Percentiles rank a stretch among this genome's conserved stretches.
Evolutionary conservation across 2,888 invertebrate species (phyloP).

Genomic region (Thelaira solivaga): DNA sequence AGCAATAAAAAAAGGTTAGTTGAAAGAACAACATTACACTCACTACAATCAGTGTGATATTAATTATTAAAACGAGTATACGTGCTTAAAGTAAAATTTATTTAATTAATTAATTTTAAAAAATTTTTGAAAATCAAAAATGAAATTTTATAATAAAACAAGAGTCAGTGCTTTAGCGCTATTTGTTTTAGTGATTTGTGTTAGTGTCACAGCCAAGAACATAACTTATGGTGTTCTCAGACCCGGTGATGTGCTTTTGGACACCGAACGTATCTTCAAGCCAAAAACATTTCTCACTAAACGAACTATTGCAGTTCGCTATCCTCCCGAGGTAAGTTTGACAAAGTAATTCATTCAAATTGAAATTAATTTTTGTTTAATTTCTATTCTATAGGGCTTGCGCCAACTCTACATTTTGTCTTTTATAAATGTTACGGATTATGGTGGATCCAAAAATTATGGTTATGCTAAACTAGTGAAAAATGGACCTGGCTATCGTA

Average conservation of each 20-base stretch:
- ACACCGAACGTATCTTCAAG: slow-evolving; percentile 48
- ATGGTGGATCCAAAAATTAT: slow-evolving; percentile 67
- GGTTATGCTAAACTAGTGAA: slow-evolving; percentile 73
- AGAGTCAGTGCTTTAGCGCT: slow-evolving; percentile 36
- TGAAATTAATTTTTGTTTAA: neutral
- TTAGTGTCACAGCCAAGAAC: slow-evolving; percentile 58
- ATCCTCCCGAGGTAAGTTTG: slow-evolving; percentile 65
- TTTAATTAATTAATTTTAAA: neutral
- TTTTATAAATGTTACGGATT: slow-evolving; percentile 63
- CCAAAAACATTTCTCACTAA: slow-evolving; percentile 50
- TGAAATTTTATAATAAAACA: slow-evolving; percentile 40
- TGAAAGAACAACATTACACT: no score
- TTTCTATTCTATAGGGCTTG: slow-evolving; percentile 44
- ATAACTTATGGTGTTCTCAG: slow-evolving; percentile 63
- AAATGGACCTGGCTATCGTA: slow-evolving; percentile 77
- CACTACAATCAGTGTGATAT: no score
- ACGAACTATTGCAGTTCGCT: slow-evolving; percentile 54
- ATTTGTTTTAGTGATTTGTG: slow-evolving; percentile 38
- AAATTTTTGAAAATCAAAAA: neutral
- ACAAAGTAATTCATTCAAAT: neutral
- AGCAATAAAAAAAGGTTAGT: no score
- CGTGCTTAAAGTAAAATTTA: neutral
- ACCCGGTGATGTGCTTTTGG: slow-evolving; percentile 61
- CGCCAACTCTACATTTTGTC: slow-evolving; percentile 25
- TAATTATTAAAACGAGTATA: no score